Percentiles rank a stretch among this genome's conserved stretches.
Conservation (phyloP, 2,113 vertebrate genomes). For the Eulemur rufifrons region DNA sequence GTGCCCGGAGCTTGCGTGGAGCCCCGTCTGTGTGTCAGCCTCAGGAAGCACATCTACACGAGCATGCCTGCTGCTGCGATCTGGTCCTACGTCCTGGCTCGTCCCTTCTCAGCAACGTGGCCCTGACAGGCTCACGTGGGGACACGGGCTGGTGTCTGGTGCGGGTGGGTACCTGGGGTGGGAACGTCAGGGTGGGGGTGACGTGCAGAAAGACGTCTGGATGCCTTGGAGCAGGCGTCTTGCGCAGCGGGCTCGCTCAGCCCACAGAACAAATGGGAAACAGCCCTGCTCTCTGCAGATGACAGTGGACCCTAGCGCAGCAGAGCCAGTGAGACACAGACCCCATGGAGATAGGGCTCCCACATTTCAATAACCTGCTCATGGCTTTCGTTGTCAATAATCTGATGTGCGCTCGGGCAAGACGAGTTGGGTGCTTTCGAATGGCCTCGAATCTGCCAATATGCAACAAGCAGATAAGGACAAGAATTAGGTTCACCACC, state of each 20-base stretch:
- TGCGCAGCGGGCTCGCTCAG: too few species aligned
- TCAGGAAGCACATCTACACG: background rate
- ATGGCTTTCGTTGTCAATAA: constrained; percentile 70
- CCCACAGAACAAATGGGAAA: background rate
- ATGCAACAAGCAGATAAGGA: constrained; percentile 76
- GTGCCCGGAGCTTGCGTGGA: background rate
- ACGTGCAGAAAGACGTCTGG: background rate
- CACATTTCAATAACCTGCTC: constrained; percentile 68
- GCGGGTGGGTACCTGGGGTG: background rate
- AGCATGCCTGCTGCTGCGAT: background rate
- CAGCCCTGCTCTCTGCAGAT: background rate
- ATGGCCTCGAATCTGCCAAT: constrained; percentile 71
- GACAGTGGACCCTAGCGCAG: constrained; percentile 32
- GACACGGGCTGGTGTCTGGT: too few species aligned
- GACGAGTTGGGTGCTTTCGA: constrained; percentile 71
- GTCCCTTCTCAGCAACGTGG: background rate
- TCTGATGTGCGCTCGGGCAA: constrained; percentile 69
- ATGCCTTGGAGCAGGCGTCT: background rate
- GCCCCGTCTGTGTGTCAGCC: background rate
- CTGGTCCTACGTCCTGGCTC: background rate
- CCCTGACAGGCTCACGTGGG: fast-evolving
- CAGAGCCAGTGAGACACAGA: constrained; percentile 44
- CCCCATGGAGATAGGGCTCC: constrained; percentile 40
- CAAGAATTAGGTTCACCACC: constrained; percentile 70
- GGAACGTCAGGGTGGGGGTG: background rate